Percentiles rank a stretch among this genome's conserved stretches.
These are phyloP conservation scores for Caretta caretta DNA, from an alignment of 2,113 vertebrate species.

Conservation along the genomic window DNA sequence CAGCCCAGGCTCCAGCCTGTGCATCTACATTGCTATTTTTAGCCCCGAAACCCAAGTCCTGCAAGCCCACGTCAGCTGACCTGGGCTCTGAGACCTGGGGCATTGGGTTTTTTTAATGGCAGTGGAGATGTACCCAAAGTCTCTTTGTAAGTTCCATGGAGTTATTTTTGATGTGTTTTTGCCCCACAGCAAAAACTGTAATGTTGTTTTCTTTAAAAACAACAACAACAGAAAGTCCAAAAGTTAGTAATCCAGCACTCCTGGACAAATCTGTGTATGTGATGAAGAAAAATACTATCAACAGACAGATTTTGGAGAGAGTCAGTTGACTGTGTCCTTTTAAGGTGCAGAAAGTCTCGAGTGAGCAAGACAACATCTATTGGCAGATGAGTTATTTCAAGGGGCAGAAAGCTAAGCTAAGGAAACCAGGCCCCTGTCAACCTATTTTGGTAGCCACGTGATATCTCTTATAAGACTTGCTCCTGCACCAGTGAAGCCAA, in stretches of 20 bases:
- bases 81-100: neutral
- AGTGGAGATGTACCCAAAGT: neutral
- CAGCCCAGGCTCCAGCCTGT: neutral
- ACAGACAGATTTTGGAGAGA: neutral
- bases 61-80: neutral
- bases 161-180: neutral
- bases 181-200: neutral
- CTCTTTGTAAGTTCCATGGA: neutral
- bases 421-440: neutral
- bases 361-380: neutral
- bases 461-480: neutral
- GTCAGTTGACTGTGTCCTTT: rapidly evolving
- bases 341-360: neutral
- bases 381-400: neutral
- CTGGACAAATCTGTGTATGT: neutral
- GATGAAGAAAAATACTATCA: neutral
- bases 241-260: neutral
- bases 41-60: neutral
- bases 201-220: neutral
- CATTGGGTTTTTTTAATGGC: neutral
- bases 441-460: neutral
- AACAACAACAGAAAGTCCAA: neutral
- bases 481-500: neutral
- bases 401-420: too few relatives aligned
- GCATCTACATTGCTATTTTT: neutral